Evolutionary conservation across 2,113 vertebrate species (phyloP).

Genomic region (Vulpes lagopus): DNA sequence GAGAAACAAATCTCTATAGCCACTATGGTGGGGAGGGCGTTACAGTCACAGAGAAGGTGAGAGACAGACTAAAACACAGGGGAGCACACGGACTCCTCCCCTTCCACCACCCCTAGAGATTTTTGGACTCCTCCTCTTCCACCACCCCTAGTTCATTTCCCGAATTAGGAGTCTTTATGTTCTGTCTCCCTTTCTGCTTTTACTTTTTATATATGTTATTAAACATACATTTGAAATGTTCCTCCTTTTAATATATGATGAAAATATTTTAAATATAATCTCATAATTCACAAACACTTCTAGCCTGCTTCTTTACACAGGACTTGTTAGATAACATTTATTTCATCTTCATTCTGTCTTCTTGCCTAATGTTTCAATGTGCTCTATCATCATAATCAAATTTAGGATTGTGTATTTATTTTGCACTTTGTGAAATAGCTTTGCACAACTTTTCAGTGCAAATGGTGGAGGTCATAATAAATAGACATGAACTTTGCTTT

Average conservation of each 20-base stretch:
- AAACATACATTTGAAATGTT: not conserved
- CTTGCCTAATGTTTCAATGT: not conserved
- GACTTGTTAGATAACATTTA: not conserved
- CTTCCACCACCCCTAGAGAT: too few species aligned
- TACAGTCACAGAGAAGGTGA: not conserved
- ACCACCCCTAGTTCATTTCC: too few species aligned
- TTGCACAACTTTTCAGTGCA: not conserved
- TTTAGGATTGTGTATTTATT: not conserved
- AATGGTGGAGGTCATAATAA: not conserved
- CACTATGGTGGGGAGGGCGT: not conserved
- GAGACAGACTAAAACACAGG: not conserved
- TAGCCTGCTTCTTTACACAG: not conserved
- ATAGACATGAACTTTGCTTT: not conserved
- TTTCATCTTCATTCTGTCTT: not conserved
- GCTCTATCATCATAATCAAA: not conserved
- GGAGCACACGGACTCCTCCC: not conserved
- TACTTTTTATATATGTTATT: not conserved
- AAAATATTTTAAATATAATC: not conserved
- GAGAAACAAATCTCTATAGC: not conserved
- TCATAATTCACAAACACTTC: not conserved
- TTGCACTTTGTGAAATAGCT: not conserved
- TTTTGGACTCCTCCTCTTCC: too few species aligned
- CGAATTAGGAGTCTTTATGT: too few species aligned
- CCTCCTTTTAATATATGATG: not conserved
- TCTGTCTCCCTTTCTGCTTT: not conserved